These are phyloP conservation scores for Aculops lycopersici DNA, from an alignment of 1,140 invertebrate species.

Conservation along the genomic window DNA sequence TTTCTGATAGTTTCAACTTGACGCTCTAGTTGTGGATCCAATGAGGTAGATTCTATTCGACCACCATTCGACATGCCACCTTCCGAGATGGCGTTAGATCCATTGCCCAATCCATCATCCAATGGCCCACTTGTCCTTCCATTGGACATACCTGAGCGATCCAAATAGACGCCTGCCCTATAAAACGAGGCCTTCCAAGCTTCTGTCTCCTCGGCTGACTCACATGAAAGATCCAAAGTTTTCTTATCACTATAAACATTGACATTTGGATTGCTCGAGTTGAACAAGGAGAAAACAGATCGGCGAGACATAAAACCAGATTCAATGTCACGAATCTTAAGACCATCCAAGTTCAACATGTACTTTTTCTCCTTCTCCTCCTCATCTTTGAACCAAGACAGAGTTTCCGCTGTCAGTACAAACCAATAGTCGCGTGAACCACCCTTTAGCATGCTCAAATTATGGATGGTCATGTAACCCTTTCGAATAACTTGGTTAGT, in stretches of 20 bases:
- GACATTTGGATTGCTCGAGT: slow-evolving; percentile 40
- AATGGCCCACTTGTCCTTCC: too few species aligned
- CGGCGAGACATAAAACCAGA: slow-evolving; percentile 88
- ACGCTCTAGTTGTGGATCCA: slow-evolving; percentile 20
- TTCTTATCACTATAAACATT: slow-evolving; percentile 7
- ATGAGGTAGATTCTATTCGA: slow-evolving; percentile 9
- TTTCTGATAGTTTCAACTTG: slow-evolving; percentile 24
- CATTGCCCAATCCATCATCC: too few species aligned
- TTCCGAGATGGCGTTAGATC: not conserved
- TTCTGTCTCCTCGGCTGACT: slow-evolving; percentile 4
- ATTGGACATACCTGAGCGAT: not conserved
- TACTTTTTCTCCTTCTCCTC: slow-evolving; percentile 99
- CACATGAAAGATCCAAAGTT: slow-evolving; percentile 6
- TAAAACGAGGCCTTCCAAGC: slow-evolving; percentile 5
- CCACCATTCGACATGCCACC: not conserved
- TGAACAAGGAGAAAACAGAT: slow-evolving; percentile 88
- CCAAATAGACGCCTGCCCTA: slow-evolving; percentile 4
- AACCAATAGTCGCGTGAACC: slow-evolving; percentile 98
- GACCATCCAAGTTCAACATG: slow-evolving; percentile 81
- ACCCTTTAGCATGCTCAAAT: slow-evolving; percentile 87
- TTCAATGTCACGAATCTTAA: slow-evolving; percentile 74
- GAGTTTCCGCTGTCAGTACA: slow-evolving; percentile 85
- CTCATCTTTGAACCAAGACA: slow-evolving; percentile 98
- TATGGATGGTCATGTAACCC: slow-evolving; percentile 91
- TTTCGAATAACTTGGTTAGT: slow-evolving; percentile 96